phyloP scores from a whole-genome alignment of 2,113 vertebrate genomes.

The Dendropsophus ebraccatus region DNA sequence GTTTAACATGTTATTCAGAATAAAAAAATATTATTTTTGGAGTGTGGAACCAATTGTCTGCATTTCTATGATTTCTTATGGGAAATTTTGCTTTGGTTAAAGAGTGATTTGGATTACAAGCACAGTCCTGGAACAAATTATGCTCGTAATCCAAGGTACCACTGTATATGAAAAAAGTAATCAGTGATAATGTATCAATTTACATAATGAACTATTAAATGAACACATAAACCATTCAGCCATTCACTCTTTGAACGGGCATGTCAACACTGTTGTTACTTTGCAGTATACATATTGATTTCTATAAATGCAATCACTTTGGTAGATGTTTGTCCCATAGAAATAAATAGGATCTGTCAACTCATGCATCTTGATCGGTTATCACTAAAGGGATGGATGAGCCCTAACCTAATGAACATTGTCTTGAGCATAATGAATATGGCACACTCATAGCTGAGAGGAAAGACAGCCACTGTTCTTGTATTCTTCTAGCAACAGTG shows the following conservation, averaged over 20 bases:
- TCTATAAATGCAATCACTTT: not conserved
- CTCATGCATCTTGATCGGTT: not conserved
- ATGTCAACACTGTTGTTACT: not conserved
- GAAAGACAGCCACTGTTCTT: not conserved
- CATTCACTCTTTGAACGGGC: not conserved
- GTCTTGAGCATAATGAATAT: too few species aligned
- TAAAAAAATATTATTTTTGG: too few species aligned
- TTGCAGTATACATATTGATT: not conserved
- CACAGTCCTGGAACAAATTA: too few species aligned
- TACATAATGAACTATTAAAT: not conserved
- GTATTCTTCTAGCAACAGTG: not conserved
- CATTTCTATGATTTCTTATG: too few species aligned
- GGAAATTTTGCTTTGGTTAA: too few species aligned
- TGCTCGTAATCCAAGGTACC: too few species aligned
- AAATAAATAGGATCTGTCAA: not conserved
- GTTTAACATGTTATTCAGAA: too few species aligned
- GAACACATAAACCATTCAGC: not conserved
- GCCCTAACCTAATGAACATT: not conserved
- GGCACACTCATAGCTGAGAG: not conserved
- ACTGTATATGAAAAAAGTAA: not conserved
- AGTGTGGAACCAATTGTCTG: too few species aligned
- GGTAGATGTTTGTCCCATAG: not conserved
- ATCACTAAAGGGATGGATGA: not conserved
- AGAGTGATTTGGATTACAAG: too few species aligned
- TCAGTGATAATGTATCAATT: not conserved